These are phyloP conservation scores for Chlorocebus sabaeus DNA, from an alignment of 2,113 vertebrate species.

Conservation along the genomic window DNA sequence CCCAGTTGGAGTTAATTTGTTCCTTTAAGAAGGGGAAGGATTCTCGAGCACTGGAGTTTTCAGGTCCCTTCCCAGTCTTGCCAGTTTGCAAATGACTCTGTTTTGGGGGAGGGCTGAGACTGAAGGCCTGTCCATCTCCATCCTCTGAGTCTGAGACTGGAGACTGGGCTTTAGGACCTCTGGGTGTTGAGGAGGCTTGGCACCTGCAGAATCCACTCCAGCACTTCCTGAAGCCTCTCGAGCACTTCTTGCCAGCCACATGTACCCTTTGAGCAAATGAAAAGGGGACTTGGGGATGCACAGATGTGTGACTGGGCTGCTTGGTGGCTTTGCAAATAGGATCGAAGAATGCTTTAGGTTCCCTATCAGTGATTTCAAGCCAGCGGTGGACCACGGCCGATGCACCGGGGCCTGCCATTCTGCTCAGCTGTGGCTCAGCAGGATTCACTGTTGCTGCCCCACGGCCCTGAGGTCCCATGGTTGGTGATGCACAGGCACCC, in stretches of 20 bases:
- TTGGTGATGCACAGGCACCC: fast-evolving
- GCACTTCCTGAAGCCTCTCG: fast-evolving
- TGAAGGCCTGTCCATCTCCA: background rate
- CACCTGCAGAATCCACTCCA: fast-evolving
- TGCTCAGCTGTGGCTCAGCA: fast-evolving
- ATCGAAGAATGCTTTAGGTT: background rate
- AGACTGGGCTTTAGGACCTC: background rate
- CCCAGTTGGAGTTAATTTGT: background rate
- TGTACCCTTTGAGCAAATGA: background rate
- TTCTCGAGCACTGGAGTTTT: background rate
- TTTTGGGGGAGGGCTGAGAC: background rate
- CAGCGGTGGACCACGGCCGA: fast-evolving
- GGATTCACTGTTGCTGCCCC: fast-evolving
- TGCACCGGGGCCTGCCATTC: fast-evolving
- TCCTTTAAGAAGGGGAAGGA: constrained; percentile 29
- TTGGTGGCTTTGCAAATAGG: background rate
- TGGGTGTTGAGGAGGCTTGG: background rate
- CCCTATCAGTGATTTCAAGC: background rate
- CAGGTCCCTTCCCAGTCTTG: background rate
- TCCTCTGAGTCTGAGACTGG: background rate
- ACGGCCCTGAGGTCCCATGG: fast-evolving
- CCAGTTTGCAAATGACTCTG: background rate
- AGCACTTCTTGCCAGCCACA: background rate
- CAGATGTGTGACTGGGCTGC: background rate
- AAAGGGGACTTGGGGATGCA: background rate